Evolutionary conservation across 2,797 vertebrate genomes (phyloP), one percentile per base, ranked within the genome.

Genomic region (Eremophila alpestris): DNA sequence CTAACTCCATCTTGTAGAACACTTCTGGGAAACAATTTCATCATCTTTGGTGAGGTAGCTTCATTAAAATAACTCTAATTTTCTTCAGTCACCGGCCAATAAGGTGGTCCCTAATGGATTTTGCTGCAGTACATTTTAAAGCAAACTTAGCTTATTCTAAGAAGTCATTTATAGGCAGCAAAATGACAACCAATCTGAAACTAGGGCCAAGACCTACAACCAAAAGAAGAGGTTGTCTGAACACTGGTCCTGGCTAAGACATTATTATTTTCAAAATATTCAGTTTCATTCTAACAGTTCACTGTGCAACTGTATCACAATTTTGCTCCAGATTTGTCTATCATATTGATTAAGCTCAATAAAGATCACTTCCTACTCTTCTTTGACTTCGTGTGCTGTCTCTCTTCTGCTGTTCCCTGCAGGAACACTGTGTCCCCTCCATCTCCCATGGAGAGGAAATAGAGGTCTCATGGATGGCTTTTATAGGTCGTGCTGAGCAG

Each of bases 181-280:
- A 65, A 48, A 41, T 2, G 4, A 55, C 19, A 40, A 74, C 6
- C 11, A 76, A 7, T 26, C 48, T 69, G 26, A 87, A 93, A 26
- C 3, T 30, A 67, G n/a, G 9, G 27, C 16, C 59, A 60, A 78
- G 32, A 77, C 5, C 18, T 51, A 59, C 5, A 64, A 45, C 5
- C 29, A 23, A 23, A 8, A 45, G 13, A 60, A 77, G 17, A 51
- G n/a, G 68, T 27, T 75, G 6, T 34, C 21, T 49, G 27, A 29
- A 27, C 23, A 49, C 3, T 0, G 0, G 2, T 79, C 70, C 2
- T 3, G 40, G 13, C 43, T 62, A 60, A 78, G 38, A 41, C 2
- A 21, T 11, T 18, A 29, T 30, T 68, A 8, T 5, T 52, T 76
- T 29, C 49, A 43, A 36, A 62, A 51, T 65, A 56, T 20, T 36